Evolutionary conservation across 2,113 vertebrate genomes (phyloP).

Genomic region (Tamias sibiricus): DNA sequence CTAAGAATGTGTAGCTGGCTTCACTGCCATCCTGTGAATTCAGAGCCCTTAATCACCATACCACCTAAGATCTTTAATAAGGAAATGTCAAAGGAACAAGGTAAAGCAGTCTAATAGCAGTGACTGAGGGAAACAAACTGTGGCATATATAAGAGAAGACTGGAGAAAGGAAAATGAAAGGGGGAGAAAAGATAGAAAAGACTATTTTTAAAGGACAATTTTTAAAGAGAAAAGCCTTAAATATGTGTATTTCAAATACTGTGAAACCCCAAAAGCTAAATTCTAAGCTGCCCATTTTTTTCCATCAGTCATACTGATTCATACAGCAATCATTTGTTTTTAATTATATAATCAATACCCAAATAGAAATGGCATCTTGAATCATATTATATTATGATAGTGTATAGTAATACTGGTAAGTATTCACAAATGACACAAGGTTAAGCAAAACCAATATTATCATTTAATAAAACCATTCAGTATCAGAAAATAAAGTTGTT

Average conservation of each 20-base stretch:
- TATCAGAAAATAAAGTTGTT: background rate
- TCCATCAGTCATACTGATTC: background rate
- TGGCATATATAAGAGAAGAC: background rate
- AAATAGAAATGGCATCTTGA: background rate
- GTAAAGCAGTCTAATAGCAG: background rate
- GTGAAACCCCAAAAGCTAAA: background rate
- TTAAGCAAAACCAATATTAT: slow-evolving; percentile 22
- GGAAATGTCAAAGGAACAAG: slow-evolving; percentile 56
- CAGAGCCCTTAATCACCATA: slow-evolving; percentile 27
- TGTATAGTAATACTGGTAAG: background rate
- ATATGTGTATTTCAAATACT: background rate
- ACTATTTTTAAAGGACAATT: background rate
- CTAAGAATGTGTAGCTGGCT: background rate
- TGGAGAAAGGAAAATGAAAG: background rate
- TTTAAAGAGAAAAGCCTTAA: slow-evolving; percentile 27
- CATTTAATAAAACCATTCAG: background rate
- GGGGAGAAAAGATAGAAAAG: background rate
- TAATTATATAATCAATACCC: slow-evolving; percentile 27
- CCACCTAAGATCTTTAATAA: slow-evolving; percentile 55
- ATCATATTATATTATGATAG: background rate
- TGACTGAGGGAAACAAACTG: slow-evolving; percentile 30
- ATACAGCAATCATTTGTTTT: background rate
- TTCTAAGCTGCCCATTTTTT: slow-evolving; percentile 12
- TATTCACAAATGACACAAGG: background rate
- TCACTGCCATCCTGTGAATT: slow-evolving; percentile 54